These are phyloP conservation scores for Synaphobranchus kaupii DNA, from an alignment of 2,797 vertebrate genomes.

Conservation along the genomic window DNA sequence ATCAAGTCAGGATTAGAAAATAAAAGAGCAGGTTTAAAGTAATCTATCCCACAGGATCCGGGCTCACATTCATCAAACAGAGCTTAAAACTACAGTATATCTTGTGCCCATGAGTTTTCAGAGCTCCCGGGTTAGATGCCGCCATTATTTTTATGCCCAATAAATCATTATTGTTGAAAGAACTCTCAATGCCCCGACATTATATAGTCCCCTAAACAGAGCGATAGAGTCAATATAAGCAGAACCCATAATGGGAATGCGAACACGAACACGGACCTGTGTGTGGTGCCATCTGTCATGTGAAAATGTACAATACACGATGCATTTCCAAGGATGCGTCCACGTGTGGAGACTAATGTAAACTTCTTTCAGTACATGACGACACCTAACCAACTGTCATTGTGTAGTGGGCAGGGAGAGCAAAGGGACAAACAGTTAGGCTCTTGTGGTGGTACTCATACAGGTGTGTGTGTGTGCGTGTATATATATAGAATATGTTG, in stretches of 20 bases:
- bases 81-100: constrained; percentile 85
- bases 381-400: neutral
- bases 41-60: constrained; percentile 85
- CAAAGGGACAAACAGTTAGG: neutral
- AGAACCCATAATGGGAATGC: neutral
- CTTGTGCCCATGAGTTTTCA: constrained; percentile 76
- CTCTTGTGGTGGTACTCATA: neutral
- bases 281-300: neutral
- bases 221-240: neutral
- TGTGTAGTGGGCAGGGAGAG: neutral
- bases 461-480: too few relatives aligned
- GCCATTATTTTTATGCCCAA: constrained; percentile 62
- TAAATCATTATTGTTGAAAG: constrained; percentile 26
- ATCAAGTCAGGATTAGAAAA: constrained; percentile 87
- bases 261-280: neutral
- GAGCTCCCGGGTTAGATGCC: constrained; percentile 24
- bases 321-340: neutral
- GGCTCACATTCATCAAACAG: constrained; percentile 86
- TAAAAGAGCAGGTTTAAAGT: constrained; percentile 86
- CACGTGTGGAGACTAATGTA: neutral
- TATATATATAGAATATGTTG: too few relatives aligned
- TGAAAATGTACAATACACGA: neutral
- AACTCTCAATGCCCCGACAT: neutral
- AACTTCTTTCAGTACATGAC: neutral
- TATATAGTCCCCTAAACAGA: neutral